These are phyloP conservation scores for Montipora capricornis DNA, from an alignment of 64 coral and sea anemone genomes.

Conservation along the genomic window DNA sequence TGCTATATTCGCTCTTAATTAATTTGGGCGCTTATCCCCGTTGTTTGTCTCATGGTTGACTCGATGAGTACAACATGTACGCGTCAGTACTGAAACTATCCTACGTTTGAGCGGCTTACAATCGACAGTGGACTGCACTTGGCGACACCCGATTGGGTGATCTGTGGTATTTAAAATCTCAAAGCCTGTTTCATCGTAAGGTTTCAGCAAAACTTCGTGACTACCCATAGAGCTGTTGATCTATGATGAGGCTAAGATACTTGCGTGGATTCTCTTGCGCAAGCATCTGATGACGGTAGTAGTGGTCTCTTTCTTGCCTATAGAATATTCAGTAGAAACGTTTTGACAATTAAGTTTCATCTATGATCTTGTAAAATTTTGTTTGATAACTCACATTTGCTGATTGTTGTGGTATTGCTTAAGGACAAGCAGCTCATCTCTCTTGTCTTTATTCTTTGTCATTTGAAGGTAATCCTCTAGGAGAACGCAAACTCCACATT, in stretches of 20 bases:
- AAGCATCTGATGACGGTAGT: slow-evolving; percentile 16
- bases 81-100: too few relatives aligned
- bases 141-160: too few relatives aligned
- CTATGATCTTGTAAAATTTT: not conserved
- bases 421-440: slow-evolving; percentile 1
- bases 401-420: not conserved
- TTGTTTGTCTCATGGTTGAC: too few relatives aligned
- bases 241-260: slow-evolving; percentile 29
- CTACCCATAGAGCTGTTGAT: too few relatives aligned
- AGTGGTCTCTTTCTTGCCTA: slow-evolving; percentile 30
- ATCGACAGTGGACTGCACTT: too few relatives aligned
- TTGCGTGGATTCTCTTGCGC: slow-evolving; percentile 17
- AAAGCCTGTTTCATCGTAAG: too few relatives aligned
- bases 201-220: too few relatives aligned
- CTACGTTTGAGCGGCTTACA: too few relatives aligned
- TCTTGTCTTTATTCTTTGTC: slow-evolving; percentile 18
- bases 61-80: too few relatives aligned
- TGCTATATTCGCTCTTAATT: too few relatives aligned
- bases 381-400: not conserved
- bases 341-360: not conserved
- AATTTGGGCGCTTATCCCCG: too few relatives aligned
- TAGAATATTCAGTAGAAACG: not conserved
- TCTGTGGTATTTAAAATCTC: too few relatives aligned
- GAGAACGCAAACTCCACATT: slow-evolving; percentile 12
- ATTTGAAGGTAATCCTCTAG: slow-evolving; percentile 16